These are phyloP conservation scores for Aspidoscelis tigris DNA, from an alignment of 2,113 vertebrate species.

Conservation along the genomic window DNA sequence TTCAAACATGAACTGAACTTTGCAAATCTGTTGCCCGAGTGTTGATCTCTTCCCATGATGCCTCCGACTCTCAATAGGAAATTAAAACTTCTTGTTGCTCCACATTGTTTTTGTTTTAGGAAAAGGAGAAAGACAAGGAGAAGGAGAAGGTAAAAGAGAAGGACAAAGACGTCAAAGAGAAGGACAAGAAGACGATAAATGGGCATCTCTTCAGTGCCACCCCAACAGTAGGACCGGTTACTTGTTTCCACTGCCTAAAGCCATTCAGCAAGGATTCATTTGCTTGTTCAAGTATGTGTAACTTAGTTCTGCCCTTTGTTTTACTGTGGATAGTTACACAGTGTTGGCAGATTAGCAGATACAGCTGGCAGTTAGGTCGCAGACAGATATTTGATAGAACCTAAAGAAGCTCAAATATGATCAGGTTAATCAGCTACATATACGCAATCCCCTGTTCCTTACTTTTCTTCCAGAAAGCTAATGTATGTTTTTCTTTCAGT, in stretches of 20 bases:
- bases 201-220: conserved; percentile 86
- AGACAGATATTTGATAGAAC: not conserved
- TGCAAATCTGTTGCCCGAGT: too few relatives aligned
- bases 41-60: too few relatives aligned
- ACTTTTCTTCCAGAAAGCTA: not conserved
- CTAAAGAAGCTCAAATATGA: not conserved
- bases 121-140: conserved; percentile 86
- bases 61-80: too few relatives aligned
- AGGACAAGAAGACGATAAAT: conserved; percentile 87
- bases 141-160: conserved; percentile 86
- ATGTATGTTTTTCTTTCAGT: not conserved
- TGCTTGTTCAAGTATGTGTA: conserved; percentile 89
- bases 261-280: conserved; percentile 86
- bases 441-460: too few relatives aligned
- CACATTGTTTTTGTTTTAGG: not conserved
- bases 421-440: not conserved
- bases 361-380: not conserved
- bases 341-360: not conserved
- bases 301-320: accelerated
- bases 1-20: too few relatives aligned
- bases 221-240: conserved; percentile 70
- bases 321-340: not conserved
- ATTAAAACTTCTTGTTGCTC: too few relatives aligned
- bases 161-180: conserved; percentile 89
- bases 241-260: conserved; percentile 88